Evolutionary conservation across 2,797 vertebrate genomes (phyloP).

Genomic region (Todus mexicanus): DNA sequence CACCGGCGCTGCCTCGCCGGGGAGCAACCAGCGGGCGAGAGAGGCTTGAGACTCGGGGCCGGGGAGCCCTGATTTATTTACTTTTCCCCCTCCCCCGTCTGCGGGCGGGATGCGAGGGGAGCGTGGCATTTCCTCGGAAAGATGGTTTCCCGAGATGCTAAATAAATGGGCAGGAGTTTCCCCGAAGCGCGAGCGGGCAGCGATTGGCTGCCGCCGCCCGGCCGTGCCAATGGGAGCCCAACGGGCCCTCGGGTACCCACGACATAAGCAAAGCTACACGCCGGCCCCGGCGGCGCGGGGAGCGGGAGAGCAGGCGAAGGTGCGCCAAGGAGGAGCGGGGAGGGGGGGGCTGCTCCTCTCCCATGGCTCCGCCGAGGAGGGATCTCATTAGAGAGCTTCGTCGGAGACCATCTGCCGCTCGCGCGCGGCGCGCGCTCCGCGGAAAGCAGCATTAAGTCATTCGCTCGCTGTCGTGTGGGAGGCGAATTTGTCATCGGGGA

Average conservation of each 20-base stretch:
- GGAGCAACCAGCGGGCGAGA: background rate
- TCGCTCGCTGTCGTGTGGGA: constrained; percentile 49
- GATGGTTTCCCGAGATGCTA: constrained; percentile 72
- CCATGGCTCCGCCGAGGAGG: constrained; percentile 69
- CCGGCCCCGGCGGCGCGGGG: constrained; percentile 77
- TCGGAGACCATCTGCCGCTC: constrained; percentile 67
- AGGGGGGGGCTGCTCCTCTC: constrained; percentile 45
- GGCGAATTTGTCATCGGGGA: constrained; percentile 50
- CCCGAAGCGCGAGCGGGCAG: constrained; percentile 77
- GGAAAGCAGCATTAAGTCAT: constrained; percentile 39
- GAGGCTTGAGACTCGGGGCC: background rate
- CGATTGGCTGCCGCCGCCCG: constrained; percentile 83
- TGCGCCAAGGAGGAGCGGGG: constrained; percentile 1
- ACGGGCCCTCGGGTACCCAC: constrained; percentile 78
- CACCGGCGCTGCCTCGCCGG: constrained; percentile 60
- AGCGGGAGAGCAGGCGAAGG: constrained; percentile 68
- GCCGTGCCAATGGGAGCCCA: constrained; percentile 86
- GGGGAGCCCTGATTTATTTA: background rate
- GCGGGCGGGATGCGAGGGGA: constrained; percentile 25
- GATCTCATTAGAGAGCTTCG: constrained; percentile 60
- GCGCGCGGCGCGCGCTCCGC: constrained; percentile 9
- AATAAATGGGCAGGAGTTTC: constrained; percentile 80
- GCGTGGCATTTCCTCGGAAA: constrained; percentile 63
- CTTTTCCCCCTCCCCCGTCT: background rate
- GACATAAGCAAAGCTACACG: constrained; percentile 91